These are phyloP conservation scores for Danionella dracula DNA, from an alignment of 2,797 vertebrate genomes.

Conservation along the genomic window DNA sequence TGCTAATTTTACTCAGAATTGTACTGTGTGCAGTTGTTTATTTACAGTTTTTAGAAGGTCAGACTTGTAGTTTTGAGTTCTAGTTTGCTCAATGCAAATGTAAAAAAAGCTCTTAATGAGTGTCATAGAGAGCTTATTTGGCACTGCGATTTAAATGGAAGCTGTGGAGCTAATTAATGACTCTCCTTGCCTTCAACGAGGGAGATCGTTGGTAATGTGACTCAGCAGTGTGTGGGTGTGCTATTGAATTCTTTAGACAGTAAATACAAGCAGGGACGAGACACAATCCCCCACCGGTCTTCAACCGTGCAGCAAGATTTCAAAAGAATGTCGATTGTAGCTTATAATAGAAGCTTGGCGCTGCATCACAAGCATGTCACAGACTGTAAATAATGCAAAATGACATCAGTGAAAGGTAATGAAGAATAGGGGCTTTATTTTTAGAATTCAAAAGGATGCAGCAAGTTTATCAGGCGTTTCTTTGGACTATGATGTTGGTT, in stretches of 20 bases:
- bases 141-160: conserved; percentile 15
- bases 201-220: conserved; percentile 23
- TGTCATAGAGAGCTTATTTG: background rate
- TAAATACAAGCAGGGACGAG: conserved; percentile 26
- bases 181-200: background rate
- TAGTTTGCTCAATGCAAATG: background rate
- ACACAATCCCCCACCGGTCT: conserved; percentile 24
- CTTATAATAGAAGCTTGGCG: conserved; percentile 7
- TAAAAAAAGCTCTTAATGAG: background rate
- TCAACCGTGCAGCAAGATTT: conserved; percentile 6
- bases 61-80: too few relatives aligned
- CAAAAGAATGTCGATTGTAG: background rate
- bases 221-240: conserved; percentile 39
- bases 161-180: conserved; percentile 31
- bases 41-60: too few relatives aligned
- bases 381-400: background rate
- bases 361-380: conserved; percentile 18
- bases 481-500: background rate
- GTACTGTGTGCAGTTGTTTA: too few relatives aligned
- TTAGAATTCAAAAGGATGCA: background rate
- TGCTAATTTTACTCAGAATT: too few relatives aligned
- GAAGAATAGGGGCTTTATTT: background rate
- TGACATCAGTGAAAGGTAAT: background rate
- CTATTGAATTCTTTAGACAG: conserved; percentile 36
- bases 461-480: background rate